Evolutionary conservation across 2,888 invertebrate species (phyloP).

Genomic region (Tiphia femorata): DNA sequence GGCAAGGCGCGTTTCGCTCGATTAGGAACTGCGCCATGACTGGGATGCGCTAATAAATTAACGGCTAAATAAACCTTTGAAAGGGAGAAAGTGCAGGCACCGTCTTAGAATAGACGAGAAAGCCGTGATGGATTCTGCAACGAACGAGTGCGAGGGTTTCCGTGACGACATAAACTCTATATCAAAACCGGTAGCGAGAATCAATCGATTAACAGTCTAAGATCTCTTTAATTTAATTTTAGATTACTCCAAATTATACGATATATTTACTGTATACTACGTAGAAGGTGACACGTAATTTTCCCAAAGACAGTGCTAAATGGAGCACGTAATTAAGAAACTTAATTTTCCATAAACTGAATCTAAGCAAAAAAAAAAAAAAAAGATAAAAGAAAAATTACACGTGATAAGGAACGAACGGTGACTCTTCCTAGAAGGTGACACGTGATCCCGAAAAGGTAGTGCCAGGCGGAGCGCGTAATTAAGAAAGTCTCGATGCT

Average conservation of each 20-base stretch:
- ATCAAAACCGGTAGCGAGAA: background rate
- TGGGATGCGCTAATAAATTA: conserved; percentile 46
- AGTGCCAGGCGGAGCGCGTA: conserved; percentile 21
- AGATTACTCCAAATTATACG: no score
- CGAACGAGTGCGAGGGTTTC: conserved; percentile 15
- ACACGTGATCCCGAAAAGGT: no score
- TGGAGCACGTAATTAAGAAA: no score
- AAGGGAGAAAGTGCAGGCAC: conserved; percentile 10
- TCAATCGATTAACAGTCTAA: background rate
- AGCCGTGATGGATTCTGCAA: conserved; percentile 23
- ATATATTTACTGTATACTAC: background rate
- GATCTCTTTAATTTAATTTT: background rate
- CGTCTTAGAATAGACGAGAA: conserved; percentile 37
- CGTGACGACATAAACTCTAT: background rate
- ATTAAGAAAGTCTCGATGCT: conserved; percentile 30
- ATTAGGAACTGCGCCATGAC: conserved; percentile 50
- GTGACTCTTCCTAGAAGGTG: no score
- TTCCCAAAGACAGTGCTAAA: no score
- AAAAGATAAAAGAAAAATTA: no score
- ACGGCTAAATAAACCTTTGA: conserved; percentile 36
- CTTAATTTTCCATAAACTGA: no score
- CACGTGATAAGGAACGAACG: background rate
- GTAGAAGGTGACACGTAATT: background rate
- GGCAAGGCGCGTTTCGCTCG: conserved; percentile 46
- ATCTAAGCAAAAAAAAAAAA: background rate